phyloP scores from a whole-genome alignment of 2,797 vertebrate species.

The Macrochelys suwanniensis region DNA sequence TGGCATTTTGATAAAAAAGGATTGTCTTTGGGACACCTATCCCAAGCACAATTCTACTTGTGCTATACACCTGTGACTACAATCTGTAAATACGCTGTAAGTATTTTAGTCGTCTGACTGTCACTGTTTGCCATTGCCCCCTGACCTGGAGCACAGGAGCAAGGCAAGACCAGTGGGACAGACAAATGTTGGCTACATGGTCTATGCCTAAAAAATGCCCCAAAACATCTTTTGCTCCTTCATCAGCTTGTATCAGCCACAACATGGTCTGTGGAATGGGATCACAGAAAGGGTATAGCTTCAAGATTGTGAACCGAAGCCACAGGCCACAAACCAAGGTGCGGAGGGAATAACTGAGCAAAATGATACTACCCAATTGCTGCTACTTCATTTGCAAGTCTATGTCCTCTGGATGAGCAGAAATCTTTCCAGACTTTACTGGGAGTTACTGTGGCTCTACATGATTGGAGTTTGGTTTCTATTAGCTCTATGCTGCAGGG shows the following conservation, averaged over 20 bases:
- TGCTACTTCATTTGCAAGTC: not conserved
- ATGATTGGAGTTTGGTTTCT: not conserved
- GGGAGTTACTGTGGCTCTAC: not conserved
- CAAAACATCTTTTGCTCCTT: not conserved
- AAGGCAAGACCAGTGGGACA: not conserved
- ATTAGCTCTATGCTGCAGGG: not conserved
- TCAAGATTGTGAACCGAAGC: accelerated
- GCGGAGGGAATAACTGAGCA: not conserved
- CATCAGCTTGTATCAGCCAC: not conserved
- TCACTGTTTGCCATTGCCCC: not conserved
- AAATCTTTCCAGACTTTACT: not conserved
- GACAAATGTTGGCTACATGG: too few relatives aligned
- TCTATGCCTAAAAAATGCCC: not conserved
- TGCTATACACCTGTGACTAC: too few relatives aligned
- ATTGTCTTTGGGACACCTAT: accelerated
- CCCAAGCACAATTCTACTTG: not conserved
- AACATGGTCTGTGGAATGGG: not conserved
- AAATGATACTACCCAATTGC: not conserved
- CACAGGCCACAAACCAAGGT: accelerated
- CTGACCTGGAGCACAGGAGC: not conserved
- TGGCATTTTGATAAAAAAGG: not conserved
- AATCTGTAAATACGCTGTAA: too few relatives aligned
- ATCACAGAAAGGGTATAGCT: not conserved
- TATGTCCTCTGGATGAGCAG: not conserved
- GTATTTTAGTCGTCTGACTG: not conserved